These are phyloP conservation scores for Channa striata DNA, from an alignment of 2,797 vertebrate species.

Conservation along the genomic window DNA sequence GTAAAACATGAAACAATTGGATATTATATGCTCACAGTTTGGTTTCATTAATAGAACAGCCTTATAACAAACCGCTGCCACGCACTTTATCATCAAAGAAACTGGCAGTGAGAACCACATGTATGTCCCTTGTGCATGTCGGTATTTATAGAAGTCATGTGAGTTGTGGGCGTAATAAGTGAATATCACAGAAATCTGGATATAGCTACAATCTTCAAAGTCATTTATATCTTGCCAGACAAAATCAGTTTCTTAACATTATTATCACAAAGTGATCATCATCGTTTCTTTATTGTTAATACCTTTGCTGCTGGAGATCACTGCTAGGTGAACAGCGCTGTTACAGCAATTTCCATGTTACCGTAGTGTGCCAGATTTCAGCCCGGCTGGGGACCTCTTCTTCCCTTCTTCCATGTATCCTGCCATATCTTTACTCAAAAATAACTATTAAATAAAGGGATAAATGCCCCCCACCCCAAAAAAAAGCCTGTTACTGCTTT, in stretches of 20 bases:
- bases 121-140: conserved; percentile 25
- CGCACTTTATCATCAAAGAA: conserved; percentile 37
- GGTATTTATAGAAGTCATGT: conserved; percentile 29
- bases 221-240: neutral
- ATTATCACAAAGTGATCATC: neutral
- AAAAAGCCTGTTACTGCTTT: neutral
- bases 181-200: conserved; percentile 14
- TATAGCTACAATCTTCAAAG: neutral
- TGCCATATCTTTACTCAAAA: too few species aligned
- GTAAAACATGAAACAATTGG: neutral
- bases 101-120: conserved; percentile 46
- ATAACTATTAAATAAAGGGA: too few species aligned
- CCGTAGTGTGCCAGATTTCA: too few species aligned
- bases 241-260: neutral
- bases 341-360: too few species aligned
- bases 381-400: too few species aligned
- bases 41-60: conserved; percentile 40
- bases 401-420: too few species aligned
- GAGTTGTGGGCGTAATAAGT: conserved; percentile 20
- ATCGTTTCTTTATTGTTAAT: too few species aligned
- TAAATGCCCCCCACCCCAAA: too few species aligned
- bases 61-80: conserved; percentile 35
- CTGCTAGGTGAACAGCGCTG: too few species aligned
- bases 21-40: neutral
- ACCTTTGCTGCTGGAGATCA: too few species aligned